These are phyloP conservation scores for Acrossocheilus wenchowensis DNA, from an alignment of 2,797 vertebrate species.

Conservation along the genomic window DNA sequence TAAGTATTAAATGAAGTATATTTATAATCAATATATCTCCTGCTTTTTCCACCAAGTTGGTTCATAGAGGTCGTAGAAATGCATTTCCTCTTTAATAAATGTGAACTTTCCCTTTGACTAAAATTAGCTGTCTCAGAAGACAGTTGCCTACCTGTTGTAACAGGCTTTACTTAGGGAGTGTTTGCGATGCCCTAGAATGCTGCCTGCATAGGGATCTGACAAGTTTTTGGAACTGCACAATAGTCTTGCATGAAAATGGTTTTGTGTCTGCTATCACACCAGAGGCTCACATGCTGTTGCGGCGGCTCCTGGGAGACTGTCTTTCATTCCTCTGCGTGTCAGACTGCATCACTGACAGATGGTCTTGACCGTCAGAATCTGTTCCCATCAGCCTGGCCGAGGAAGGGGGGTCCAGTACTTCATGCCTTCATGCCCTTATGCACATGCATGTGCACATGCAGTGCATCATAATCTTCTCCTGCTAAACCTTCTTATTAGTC, in stretches of 20 bases:
- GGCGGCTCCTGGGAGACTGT: slow-evolving; percentile 73
- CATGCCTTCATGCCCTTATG: slow-evolving; percentile 2
- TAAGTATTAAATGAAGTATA: neutral
- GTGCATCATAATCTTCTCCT: slow-evolving; percentile 71
- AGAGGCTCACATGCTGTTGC: slow-evolving; percentile 20
- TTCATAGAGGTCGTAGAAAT: neutral
- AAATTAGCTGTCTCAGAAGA: neutral
- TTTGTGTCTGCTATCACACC: slow-evolving; percentile 2
- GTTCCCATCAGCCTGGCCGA: slow-evolving; percentile 60
- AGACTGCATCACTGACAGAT: slow-evolving; percentile 75
- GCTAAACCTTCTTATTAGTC: slow-evolving; percentile 70
- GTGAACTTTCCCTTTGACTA: neutral
- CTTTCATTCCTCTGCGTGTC: slow-evolving; percentile 68
- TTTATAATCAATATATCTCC: neutral
- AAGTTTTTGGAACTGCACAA: neutral
- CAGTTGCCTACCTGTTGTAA: neutral
- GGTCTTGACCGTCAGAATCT: slow-evolving; percentile 73
- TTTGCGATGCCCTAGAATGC: neutral
- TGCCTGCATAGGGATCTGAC: neutral
- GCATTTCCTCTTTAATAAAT: neutral
- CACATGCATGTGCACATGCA: slow-evolving; percentile 34
- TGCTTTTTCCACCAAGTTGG: neutral
- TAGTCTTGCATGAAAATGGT: neutral
- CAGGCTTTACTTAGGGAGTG: neutral
- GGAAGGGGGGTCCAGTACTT: slow-evolving; percentile 18